phyloP scores from a whole-genome alignment of 1,140 invertebrate genomes.

The Hyles euphorbiae region DNA sequence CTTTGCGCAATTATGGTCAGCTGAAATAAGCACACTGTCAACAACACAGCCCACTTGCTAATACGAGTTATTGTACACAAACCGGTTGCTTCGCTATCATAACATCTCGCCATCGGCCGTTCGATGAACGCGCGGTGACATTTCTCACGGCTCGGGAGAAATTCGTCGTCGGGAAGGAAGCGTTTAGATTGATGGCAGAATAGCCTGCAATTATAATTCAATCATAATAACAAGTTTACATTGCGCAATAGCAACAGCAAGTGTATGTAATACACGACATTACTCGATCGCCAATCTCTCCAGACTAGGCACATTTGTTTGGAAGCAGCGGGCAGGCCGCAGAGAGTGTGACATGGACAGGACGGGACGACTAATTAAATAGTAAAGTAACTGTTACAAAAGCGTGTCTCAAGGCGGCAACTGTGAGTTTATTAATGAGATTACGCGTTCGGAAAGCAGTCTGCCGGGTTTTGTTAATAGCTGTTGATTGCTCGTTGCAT shows the following conservation, averaged over 20 bases:
- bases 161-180: conserved; percentile 41
- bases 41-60: conserved; percentile 22
- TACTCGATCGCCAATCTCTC: conserved; percentile 2
- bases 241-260: conserved; percentile 31
- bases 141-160: conserved; percentile 37
- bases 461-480: conserved; percentile 1
- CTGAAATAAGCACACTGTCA: conserved; percentile 38
- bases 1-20: conserved; percentile 40
- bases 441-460: conserved; percentile 25
- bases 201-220: conserved; percentile 32
- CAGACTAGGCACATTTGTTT: conserved; percentile 21
- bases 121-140: conserved; percentile 33
- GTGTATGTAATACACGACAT: conserved; percentile 22
- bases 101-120: conserved; percentile 25
- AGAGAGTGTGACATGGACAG: conserved; percentile 32
- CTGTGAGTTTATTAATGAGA: conserved; percentile 29
- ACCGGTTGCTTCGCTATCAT: conserved; percentile 26
- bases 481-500: conserved; percentile 6
- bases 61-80: conserved; percentile 24
- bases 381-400: conserved; percentile 43
- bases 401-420: conserved; percentile 24
- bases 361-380: conserved; percentile 41
- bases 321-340: conserved; percentile 8
- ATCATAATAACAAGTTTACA: conserved; percentile 29
- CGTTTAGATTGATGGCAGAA: conserved; percentile 32